Base-by-base conservation (phyloP, 2,888 invertebrate genomes). In the Thysanoteuthis rhombus region DNA sequence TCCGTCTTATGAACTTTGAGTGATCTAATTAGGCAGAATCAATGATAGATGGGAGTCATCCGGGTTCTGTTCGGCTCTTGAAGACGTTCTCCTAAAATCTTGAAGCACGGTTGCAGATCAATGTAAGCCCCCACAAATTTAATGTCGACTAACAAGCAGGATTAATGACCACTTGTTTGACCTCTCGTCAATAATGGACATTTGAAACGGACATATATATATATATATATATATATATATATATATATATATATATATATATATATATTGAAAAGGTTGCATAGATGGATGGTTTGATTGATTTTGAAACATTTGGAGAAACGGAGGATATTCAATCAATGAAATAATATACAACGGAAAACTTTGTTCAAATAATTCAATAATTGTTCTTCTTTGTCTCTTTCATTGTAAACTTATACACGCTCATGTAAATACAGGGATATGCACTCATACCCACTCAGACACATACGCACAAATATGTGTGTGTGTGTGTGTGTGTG, bases 151-250 rank as follows among this genome's bases (percentile, higher is more conserved):
- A 75, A 75, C 75, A 75, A 75, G 75, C 75, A 36, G 19, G 75
- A 75, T 75, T 75, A 75, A 75, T 75, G 75, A 75, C 75, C 75
- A 75, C 75, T 75, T 75, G 75, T 75, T 75, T 75, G 75, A 75
- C 75, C 75, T 75, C 36, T 75, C 19, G 75, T 75, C 75, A 36
- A 75, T 75, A 36, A 36, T 75, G 75, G 75, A 75, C 75, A 75
- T 36, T 58, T 8, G 58, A n/a, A n/a, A n/a, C n/a, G n/a, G n/a
- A n/a, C n/a, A n/a, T n/a, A n/a, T n/a, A n/a, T n/a, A n/a, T n/a
- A n/a, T 10, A 58, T 58, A 32, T 28, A 58, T 32, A 25, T 58
- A 4, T 4, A 28, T 58, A 6, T 25, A 28, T 25, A 32, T 8
- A 58, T 25, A 32, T 5, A 58, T 32, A 58, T 58, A 8, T 10